Evolutionary conservation across 1,140 invertebrate species (phyloP), one percentile per base, ranked within the genome.

Genomic region (Phthorimaea operculella): DNA sequence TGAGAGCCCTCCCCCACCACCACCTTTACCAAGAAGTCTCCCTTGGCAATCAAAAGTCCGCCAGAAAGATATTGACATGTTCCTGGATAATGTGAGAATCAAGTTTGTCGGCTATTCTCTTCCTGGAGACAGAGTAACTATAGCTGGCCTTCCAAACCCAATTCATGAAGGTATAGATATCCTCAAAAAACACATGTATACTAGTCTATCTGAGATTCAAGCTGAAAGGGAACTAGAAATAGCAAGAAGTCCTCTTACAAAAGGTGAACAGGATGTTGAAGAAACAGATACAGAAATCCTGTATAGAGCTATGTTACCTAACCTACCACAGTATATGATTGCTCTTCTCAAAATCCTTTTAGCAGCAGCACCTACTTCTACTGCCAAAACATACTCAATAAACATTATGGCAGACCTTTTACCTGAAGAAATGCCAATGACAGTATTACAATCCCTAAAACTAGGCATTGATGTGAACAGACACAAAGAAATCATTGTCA

Each of bases 401-500:
- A 99, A 99, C 86, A 98, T 99, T 39, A 92, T 99, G 90, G 93
- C 96, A 48, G 98, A 99, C 87, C 93, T 99, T 44, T 82, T 99
- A 59, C 97, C 97, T 5, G 96, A 97, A 86, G 96, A 97, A 87
- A 97, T 98, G 94, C 96, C 96, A 51, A 95, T 96, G 87, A 98
- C 96, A 47, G 94, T 99, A 33, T 87, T 98, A n/a, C 96, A 99
- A 76, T 98, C 96, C 0, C 94, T 99, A 86, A 98, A 98, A 86
- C 86, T 99, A 11, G 96, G 96, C 18, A 95, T 98, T 63, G 98
- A 99, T 88, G 95, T 99, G 5, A 98, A 98, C 76, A 89, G 98
- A 33, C 98, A 99, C 77, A 99, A 99, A 77, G 97, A 99, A 88
- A 97, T 99, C 42, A 97, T 99, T 62, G 96, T 99, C 0, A 99